Evolutionary conservation across 2,888 invertebrate genomes (phyloP), one percentile per base, ranked within the genome.

Genomic region (Galerucella calmariensis): DNA sequence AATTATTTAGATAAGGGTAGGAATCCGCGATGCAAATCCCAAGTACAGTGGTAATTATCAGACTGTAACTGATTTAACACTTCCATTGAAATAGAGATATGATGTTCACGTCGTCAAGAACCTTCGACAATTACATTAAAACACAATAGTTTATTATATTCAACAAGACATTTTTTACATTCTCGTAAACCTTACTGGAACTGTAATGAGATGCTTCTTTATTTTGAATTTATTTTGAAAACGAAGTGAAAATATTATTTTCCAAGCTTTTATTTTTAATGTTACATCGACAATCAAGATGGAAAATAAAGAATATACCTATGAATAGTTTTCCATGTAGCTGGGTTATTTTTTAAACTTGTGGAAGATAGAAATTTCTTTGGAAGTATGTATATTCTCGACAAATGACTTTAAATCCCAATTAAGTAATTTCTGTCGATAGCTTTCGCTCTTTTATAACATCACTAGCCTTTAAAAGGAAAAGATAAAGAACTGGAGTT

Each of bases 1-100:
- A 75, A 75, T 75, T 74, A 71, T 74, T 74, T 74, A 69, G 73
- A 76, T 76, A 71, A 74, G 72, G 69, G 74, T 61, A 66, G 59
- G 58, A 53, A 41, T 69, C 72, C 48, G 68, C 69, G 72, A 59
- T 61, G 75, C 69, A 61, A 71, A 56, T n/a, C 67, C 62, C 44
- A 74, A 74, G 67, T 74, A 74, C 71, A 63, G 62, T 69, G 75
- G 72, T 67, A 72, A 75, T 75, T 72, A 75, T 74, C 66, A 66
- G 67, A 63, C 16, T 61, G 46, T 67, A 59, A 74, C 67, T 66
- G 67, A 70, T 51, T 70, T 62, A 68, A 63, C 68, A 73, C 73
- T 67, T 61, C 53, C 59, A 67, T 70, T 59, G 58, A 74, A 67
- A 61, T 35, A 16, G 58, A 62, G 35, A 62, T 62, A 41, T n/a